Evolutionary conservation across 2,797 vertebrate genomes (phyloP), one percentile per base, ranked within the genome.

Genomic region (Enteromius trimaculatus): DNA sequence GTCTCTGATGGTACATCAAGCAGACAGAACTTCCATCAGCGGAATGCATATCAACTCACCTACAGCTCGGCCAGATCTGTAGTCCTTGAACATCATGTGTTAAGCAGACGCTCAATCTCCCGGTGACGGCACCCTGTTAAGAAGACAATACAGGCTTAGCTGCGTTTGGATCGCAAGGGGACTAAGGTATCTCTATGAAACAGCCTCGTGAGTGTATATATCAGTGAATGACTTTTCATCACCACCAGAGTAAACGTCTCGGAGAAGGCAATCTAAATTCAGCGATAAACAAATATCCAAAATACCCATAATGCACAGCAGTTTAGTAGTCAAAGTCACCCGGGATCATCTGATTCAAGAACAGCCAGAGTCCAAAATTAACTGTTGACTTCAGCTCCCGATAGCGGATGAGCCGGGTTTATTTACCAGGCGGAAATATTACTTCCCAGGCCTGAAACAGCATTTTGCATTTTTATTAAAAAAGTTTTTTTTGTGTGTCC

Each of bases 21-120:
- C 23, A 37, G 19, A 76, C 47, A 79, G 44, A 72, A 55, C 34
- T 68, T 37, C 31, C 49, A 39, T 44, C 34, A 80, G 65, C 47
- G 53, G 47, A 70, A 83, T 60, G 39, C 65, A 69, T 47, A 42
- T 80, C 47, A 70, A 71, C 93, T 92, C 92, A 95, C 95, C 93
- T 91, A 91, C 77, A 84, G 89, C 90, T 91, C 90, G 81, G 83
- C 89, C 90, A 81, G 92, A 83, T 91, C 92, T 93, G 91, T 86
- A 92, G 86, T 94, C 93, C 90, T 93, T 92, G 93, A 91, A 93
- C 95, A 96, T 95, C 82, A 76, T 92, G 88, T 75, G 79, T 81
- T 47, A 72, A 80, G 76, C 65, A 88, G 88, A 89, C 84, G 65
- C 86, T 88, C 87, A 53, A 62, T 75, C 58, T 87, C 77, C 81